A percentile compares a stretch with the other conserved stretches of the same genome.
phyloP scores from a whole-genome alignment of 2,113 vertebrate genomes.

The Callionymus lyra region DNA sequence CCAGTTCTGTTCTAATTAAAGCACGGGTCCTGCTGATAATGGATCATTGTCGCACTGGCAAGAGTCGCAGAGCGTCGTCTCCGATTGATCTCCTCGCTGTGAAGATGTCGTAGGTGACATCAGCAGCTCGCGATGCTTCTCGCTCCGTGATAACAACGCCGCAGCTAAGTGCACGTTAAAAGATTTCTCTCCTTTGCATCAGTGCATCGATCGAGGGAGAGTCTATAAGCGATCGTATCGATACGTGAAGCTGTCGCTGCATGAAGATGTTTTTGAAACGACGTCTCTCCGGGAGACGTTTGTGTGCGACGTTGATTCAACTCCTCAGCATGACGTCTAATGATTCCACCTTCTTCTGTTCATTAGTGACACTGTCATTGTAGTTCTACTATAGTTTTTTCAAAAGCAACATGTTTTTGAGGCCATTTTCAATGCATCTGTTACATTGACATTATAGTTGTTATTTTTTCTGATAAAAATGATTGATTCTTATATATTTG shows the following conservation, averaged over 20 bases:
- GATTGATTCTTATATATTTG: no score
- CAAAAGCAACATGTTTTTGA: no score
- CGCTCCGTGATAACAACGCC: conserved; percentile 18
- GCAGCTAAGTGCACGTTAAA: conserved; percentile 23
- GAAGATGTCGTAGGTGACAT: conserved; percentile 14
- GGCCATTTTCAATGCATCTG: no score
- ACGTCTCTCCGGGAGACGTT: not conserved
- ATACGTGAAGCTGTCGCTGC: conserved; percentile 11
- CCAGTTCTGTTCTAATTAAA: conserved; percentile 40
- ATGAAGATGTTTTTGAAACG: conserved; percentile 8
- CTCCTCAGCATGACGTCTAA: no score
- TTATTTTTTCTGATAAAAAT: no score
- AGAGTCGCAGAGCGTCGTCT: conserved; percentile 28
- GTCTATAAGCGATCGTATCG: conserved; percentile 22
- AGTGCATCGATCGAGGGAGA: conserved; percentile 25
- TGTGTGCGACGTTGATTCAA: no score
- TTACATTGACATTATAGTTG: no score
- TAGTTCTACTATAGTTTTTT: no score
- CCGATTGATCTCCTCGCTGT: conserved; percentile 38
- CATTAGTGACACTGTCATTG: no score
- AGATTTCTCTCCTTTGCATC: conserved; percentile 29
- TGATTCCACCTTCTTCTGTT: no score
- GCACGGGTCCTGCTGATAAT: conserved; percentile 32
- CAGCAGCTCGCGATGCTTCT: conserved; percentile 34
- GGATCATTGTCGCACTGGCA: conserved; percentile 16